Evolutionary conservation across 2,113 vertebrate species (phyloP), one percentile per base, ranked within the genome.

Genomic region (Oceanites oceanicus): DNA sequence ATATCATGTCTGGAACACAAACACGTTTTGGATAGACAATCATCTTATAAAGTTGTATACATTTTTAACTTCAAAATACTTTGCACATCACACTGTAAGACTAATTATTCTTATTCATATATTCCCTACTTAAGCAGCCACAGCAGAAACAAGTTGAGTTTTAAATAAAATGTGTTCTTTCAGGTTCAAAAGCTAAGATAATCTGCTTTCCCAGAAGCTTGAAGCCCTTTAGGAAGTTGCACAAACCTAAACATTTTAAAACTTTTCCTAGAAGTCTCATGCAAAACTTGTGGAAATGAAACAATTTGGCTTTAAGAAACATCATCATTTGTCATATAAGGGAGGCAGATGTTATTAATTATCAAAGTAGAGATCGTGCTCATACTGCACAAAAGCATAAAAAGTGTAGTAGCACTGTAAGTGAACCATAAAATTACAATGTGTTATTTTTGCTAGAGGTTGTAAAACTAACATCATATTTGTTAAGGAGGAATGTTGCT

Each of bases 341-440:
- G 19, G 25, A 85, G 55, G 27, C 82, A 94, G 58, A 76, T 90
- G 92, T 88, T 90, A 56, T 58, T 82, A 92, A 96, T 95, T 96
- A 94, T 47, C 55, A 86, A 90, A 67, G 25, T 34, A 92, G 38
- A 76, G 26, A 73, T 68, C 36, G 76, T 7, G 6, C 10, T 86
- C 9, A 29, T 67, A 29, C 61, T 74, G 25, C n/a, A 52, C 12
- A 71, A 84, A 82, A 70, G 13, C 30, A 62, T 25, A 61, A 77
- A 90, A 94, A 71, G 20, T n/a, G 19, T 56, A 86, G 92, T 86
- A 94, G 80, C 52, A 42, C 30, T 78, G 22, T 27, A 85, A 81
- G 45, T 80, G 97, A 94, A 82, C 88, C 61, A 50, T 66, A 93
- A 90, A 96, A 96, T 74, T 58, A 67, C 59, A 94, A 32, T 72